These are phyloP conservation scores for Thamnophis elegans DNA, from an alignment of 2,797 vertebrate species.

Conservation along the genomic window DNA sequence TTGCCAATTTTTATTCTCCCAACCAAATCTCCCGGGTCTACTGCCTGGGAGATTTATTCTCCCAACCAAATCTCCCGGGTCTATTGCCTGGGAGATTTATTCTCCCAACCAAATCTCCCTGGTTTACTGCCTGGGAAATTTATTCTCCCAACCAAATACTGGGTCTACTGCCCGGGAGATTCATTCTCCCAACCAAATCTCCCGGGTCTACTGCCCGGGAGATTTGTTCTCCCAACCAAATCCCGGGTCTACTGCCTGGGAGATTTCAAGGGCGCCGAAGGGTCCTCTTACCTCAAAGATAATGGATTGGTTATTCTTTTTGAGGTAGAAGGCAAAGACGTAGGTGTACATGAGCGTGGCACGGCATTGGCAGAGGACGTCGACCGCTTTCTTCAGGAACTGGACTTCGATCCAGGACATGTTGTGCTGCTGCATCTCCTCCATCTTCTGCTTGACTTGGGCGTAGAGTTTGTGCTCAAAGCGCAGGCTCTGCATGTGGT, in stretches of 20 bases:
- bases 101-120: too few species aligned
- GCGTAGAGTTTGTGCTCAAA: slow-evolving; percentile 99
- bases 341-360: slow-evolving; percentile 99
- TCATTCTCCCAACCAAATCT: too few species aligned
- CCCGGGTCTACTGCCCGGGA: too few species aligned
- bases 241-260: neutral
- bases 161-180: too few species aligned
- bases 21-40: too few species aligned
- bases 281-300: slow-evolving; percentile 91
- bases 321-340: slow-evolving; percentile 99
- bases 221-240: neutral
- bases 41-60: too few species aligned
- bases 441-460: slow-evolving; percentile 99
- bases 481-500: slow-evolving; percentile 99
- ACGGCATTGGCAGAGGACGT: slow-evolving; percentile 98
- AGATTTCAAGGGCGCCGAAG: fast-evolving
- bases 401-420: slow-evolving; percentile 99
- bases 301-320: slow-evolving; percentile 99
- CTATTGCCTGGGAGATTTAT: too few species aligned
- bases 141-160: too few species aligned
- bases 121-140: too few species aligned
- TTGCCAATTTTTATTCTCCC: too few species aligned
- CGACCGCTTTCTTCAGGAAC: slow-evolving; percentile 99
- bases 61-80: too few species aligned
- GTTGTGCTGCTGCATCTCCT: slow-evolving; percentile 99